Evolutionary conservation across 2,797 vertebrate species (phyloP).

Genomic region (Oryzias dopingdopingensis): DNA sequence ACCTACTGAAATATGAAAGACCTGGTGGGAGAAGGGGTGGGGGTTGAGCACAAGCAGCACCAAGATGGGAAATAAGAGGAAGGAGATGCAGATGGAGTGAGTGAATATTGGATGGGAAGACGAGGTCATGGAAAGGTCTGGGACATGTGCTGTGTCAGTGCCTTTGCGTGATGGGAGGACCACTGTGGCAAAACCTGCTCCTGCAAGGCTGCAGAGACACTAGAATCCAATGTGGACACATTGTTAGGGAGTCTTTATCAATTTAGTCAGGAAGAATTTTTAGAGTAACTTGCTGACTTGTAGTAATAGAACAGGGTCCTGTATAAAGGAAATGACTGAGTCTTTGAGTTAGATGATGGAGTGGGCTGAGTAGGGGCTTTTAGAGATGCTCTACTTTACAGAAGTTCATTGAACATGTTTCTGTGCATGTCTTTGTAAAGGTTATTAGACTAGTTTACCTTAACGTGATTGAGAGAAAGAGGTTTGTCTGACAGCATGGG

Average conservation of each 20-base stretch:
- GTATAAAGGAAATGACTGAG: no score
- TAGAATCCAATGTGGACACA: neutral
- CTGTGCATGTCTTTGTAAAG: no score
- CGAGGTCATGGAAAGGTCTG: conserved; percentile 59
- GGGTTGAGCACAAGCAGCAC: conserved; percentile 33
- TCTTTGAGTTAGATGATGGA: no score
- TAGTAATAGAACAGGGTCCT: no score
- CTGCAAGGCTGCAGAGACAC: neutral
- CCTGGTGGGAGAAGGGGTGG: conserved; percentile 22
- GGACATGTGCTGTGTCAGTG: conserved; percentile 60
- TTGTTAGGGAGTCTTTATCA: neutral
- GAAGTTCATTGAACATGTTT: no score
- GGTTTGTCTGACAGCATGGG: no score
- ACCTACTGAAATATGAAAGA: conserved; percentile 72
- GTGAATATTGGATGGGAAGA: conserved; percentile 60
- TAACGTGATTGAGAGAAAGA: no score
- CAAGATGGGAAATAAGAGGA: conserved; percentile 26
- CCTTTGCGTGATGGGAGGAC: conserved; percentile 23
- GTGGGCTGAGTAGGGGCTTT: no score
- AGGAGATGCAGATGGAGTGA: conserved; percentile 33
- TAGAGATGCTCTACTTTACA: no score
- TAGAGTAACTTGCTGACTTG: no score
- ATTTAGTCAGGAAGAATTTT: no score
- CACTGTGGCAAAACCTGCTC: conserved; percentile 6
- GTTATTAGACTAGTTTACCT: no score